Conservation (phyloP, 2,113 vertebrate genomes). For the Eulemur macaco region DNA sequence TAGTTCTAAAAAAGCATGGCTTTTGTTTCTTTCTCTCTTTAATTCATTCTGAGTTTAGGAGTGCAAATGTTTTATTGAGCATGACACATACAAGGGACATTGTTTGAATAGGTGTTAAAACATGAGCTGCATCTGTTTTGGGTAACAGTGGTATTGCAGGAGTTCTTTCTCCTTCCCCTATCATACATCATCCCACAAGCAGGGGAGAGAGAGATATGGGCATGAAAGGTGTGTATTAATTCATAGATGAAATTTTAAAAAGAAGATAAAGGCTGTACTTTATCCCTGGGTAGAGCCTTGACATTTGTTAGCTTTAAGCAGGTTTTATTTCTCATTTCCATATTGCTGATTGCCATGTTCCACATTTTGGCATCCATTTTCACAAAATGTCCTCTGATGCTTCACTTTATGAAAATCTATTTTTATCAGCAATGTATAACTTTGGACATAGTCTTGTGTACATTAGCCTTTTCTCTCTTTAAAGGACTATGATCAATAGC, state of each 20-base stretch:
- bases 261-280: not conserved
- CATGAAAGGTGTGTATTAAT: conserved; percentile 51
- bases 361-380: not conserved
- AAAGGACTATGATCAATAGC: not conserved
- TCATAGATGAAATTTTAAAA: conserved; percentile 42
- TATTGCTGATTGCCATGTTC: not conserved
- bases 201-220: not conserved
- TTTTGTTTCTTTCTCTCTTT: conserved; percentile 81
- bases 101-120: conserved; percentile 80
- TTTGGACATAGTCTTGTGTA: not conserved
- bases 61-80: conserved; percentile 81
- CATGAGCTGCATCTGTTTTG: conserved; percentile 75
- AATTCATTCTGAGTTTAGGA: conserved; percentile 80
- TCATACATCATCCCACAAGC: conserved; percentile 41
- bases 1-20: conserved; percentile 79
- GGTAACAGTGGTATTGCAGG: conserved; percentile 61
- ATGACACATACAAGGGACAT: conserved; percentile 77
- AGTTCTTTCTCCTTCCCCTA: not conserved
- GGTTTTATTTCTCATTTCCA: not conserved
- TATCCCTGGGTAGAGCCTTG: not conserved
- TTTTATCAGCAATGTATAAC: not conserved
- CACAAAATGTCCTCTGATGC: not conserved
- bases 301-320: not conserved
- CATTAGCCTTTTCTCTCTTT: not conserved
- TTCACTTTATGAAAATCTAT: not conserved